phyloP scores from a whole-genome alignment of 2,113 vertebrate species.

The Urocitellus parryii region DNA sequence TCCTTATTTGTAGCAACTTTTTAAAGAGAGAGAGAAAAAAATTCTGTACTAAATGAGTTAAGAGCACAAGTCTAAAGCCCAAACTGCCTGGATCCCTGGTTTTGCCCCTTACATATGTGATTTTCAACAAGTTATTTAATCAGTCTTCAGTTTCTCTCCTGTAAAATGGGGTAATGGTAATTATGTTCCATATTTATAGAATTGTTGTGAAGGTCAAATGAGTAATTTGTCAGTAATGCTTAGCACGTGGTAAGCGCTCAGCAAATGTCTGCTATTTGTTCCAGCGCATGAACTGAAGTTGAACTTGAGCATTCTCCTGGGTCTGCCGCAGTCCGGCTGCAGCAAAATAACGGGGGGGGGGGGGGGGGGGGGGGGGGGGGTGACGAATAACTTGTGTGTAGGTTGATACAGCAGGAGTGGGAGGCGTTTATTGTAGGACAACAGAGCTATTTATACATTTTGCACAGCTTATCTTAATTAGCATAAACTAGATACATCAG shows the following conservation, averaged over 20 bases:
- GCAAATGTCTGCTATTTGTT: not conserved
- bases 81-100: not conserved
- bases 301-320: not conserved
- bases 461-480: too few relatives aligned
- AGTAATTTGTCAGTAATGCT: not conserved
- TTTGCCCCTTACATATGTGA: not conserved
- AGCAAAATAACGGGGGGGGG: too few relatives aligned
- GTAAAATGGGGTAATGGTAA: not conserved
- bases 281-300: not conserved
- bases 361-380: too few relatives aligned
- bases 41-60: not conserved
- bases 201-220: not conserved
- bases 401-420: too few relatives aligned
- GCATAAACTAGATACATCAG: too few relatives aligned
- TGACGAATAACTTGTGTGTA: too few relatives aligned
- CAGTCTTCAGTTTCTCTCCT: not conserved
- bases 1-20: not conserved
- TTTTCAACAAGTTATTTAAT: constrained; percentile 15
- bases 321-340: too few relatives aligned
- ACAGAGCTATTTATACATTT: too few relatives aligned
- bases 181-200: not conserved
- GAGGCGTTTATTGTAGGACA: too few relatives aligned
- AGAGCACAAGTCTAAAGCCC: not conserved
- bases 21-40: not conserved
- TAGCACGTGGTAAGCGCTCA: not conserved